Evolutionary conservation across 2,888 invertebrate species (phyloP).

Genomic region (Ectropis crepuscularia): DNA sequence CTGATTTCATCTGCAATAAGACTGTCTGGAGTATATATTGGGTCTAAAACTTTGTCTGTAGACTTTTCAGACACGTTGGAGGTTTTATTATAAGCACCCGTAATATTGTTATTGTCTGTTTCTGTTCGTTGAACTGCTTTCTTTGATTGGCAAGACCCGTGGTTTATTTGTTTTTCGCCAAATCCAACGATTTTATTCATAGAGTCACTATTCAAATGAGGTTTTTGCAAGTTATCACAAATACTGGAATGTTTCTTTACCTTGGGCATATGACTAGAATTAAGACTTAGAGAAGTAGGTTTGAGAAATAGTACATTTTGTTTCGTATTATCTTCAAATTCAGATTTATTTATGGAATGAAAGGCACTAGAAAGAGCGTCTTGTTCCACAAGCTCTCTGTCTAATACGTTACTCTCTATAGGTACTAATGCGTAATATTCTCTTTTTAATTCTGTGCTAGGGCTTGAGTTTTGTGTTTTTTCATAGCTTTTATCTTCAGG

Average conservation of each 20-base stretch:
- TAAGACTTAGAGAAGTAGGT: slow-evolving; percentile 70
- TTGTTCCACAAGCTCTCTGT: slow-evolving; percentile 82
- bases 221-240: slow-evolving; percentile 67
- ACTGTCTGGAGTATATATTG: slow-evolving; percentile 71
- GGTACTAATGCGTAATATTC: slow-evolving; percentile 75
- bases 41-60: slow-evolving; percentile 55
- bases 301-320: slow-evolving; percentile 55
- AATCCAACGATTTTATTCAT: slow-evolving; percentile 29
- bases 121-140: slow-evolving; percentile 26
- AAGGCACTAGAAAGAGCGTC: slow-evolving; percentile 80
- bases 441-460: slow-evolving; percentile 71
- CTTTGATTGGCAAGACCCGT: slow-evolving; percentile 45
- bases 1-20: slow-evolving; percentile 72
- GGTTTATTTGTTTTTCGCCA: slow-evolving; percentile 31
- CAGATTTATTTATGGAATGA: slow-evolving; percentile 73
- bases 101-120: slow-evolving; percentile 19
- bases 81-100: neutral
- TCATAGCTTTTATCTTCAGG: slow-evolving; percentile 62
- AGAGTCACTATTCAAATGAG: slow-evolving; percentile 48
- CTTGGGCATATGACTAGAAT: slow-evolving; percentile 74
- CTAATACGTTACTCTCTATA: slow-evolving; percentile 70
- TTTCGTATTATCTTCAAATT: slow-evolving; percentile 57
- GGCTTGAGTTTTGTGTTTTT: slow-evolving; percentile 66
- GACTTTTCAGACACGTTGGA: slow-evolving; percentile 37
- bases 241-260: slow-evolving; percentile 71